phyloP scores from a whole-genome alignment of 2,113 vertebrate genomes.

The Hippolais icterina region DNA sequence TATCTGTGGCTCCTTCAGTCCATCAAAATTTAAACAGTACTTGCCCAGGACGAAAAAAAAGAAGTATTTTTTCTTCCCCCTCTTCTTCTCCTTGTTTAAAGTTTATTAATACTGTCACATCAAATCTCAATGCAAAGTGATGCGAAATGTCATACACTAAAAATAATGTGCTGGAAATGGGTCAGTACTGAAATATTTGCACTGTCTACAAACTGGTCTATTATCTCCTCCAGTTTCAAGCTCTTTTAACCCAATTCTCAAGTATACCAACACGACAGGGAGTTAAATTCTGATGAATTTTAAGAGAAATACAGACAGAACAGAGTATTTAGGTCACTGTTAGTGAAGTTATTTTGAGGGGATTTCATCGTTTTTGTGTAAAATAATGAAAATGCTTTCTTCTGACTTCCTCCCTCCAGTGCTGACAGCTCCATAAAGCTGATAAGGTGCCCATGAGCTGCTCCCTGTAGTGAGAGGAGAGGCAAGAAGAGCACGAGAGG shows the following conservation, averaged over 20 bases:
- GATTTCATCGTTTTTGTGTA: not conserved
- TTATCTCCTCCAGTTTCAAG: not conserved
- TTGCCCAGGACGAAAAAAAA: not conserved
- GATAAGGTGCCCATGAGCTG: not conserved
- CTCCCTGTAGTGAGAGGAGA: not conserved
- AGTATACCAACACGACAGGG: not conserved
- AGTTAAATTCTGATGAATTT: conserved; percentile 16
- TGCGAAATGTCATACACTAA: not conserved
- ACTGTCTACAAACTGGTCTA: not conserved
- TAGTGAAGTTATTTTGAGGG: conserved; percentile 3
- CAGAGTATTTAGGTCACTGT: conserved; percentile 4
- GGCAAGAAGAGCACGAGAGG: accelerated
- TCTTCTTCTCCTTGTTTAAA: not conserved
- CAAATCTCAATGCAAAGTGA: not conserved
- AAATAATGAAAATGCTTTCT: not conserved
- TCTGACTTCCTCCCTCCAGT: not conserved
- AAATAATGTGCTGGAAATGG: not conserved
- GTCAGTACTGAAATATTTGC: not conserved
- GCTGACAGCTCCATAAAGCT: not conserved
- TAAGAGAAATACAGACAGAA: not conserved
- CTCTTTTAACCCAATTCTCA: conserved; percentile 11
- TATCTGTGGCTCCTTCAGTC: not conserved
- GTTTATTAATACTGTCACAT: not conserved
- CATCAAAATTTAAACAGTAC: not conserved
- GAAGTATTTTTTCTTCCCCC: not conserved